Conservation (phyloP, 2,113 vertebrate genomes). For the Scomber colias region DNA sequence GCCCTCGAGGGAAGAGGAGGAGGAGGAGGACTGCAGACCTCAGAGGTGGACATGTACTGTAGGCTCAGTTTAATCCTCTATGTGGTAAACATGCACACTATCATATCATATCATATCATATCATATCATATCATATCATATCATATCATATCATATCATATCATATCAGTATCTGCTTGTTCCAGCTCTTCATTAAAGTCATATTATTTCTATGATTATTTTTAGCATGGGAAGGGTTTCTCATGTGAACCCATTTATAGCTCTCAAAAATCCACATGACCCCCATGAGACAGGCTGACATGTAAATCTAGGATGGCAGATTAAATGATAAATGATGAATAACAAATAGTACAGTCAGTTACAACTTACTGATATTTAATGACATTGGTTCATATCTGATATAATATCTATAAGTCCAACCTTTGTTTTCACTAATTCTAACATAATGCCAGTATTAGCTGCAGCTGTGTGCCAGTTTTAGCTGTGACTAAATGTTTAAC, state of each 20-base stretch:
- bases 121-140: too few relatives aligned
- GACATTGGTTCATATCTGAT: too few relatives aligned
- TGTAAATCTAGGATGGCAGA: neutral
- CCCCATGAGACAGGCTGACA: neutral
- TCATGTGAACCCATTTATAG: neutral
- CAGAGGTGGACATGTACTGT: neutral
- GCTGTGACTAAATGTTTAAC: too few relatives aligned
- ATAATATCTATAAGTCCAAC: too few relatives aligned
- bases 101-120: too few relatives aligned
- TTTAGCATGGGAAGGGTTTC: neutral
- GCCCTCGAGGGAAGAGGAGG: slow-evolving; percentile 55
- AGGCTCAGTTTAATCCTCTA: slow-evolving; percentile 1
- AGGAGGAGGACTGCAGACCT: slow-evolving; percentile 2
- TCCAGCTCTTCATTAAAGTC: neutral
- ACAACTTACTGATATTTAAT: too few relatives aligned
- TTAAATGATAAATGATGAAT: too few relatives aligned
- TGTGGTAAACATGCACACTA: neutral
- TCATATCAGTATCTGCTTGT: neutral
- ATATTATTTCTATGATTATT: neutral
- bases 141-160: too few relatives aligned
- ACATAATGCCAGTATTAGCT: too few relatives aligned
- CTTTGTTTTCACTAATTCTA: too few relatives aligned
- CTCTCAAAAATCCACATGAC: neutral
- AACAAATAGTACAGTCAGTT: too few relatives aligned
- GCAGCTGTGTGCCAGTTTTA: too few relatives aligned